Base-by-base conservation (phyloP, 2,797 vertebrate genomes). In the Coccyzus lansbergi region DNA sequence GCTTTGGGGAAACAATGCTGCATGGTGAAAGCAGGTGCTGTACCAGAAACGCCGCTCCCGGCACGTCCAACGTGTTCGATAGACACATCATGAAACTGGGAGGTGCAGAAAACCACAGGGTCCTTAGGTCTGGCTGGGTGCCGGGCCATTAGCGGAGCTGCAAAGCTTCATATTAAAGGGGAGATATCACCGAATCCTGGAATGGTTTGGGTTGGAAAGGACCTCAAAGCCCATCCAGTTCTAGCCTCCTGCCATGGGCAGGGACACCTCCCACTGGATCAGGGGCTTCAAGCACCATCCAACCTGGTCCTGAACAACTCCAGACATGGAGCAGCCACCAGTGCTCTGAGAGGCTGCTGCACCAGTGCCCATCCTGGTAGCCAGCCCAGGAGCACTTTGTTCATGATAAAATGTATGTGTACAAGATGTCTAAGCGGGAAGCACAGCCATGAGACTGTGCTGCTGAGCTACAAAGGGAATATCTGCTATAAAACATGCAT, bases 51-150 rank as follows among this genome's bases (percentile, higher is more conserved):
- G 0, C 52, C 90, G 29, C 78, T 77, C 33, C 85, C 4, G 16
- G 83, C 90, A 80, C 2, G 2, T 71, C 5, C 5, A 1, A 9
- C 0, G 0, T n/a, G 68, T 48, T 52, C 2, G 2, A 49, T 1
- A 63, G 65, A 46, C 33, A n/a, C 38, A 2, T 18, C 2, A 5
- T 70, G 72, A 46, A 79, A 65, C 52, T 25, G 60, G 33, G 24
- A 1, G 1, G 19, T 1, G 4, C 33, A 15, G 33, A 34, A 70
- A 90, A 25, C 24, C 17, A 29, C 2, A 0, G 46, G 14, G 18
- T 48, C n/a, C 13, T 29, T 4, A 1, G 9, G 40, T 62, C 51
- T 65, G 79, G 38, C 8, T 4, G 9, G 20, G n/a, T 24, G 58
- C 44, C 55, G 87, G 62, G 48, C 65, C n/a, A 5, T 22, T 2